Evolutionary conservation across 2,113 vertebrate genomes (phyloP), one percentile per base, ranked within the genome.

Genomic region (Vulpes lagopus): DNA sequence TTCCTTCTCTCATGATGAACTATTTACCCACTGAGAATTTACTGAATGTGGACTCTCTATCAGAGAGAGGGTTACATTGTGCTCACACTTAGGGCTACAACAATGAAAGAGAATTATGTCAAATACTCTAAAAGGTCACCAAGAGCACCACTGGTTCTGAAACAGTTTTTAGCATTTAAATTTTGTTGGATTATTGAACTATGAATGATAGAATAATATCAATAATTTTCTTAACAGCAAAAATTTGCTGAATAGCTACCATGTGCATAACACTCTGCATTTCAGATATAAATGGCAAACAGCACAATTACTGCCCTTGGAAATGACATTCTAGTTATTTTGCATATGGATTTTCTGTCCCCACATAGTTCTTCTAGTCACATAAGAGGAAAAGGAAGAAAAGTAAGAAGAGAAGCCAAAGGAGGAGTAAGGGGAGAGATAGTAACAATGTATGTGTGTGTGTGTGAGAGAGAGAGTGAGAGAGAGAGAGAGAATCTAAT

Each of bases 181-280:
- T 86, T 92, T 90, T 62, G 11, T 64, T 79, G 82, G 38, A 55
- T n/a, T 90, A 20, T n/a, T 74, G 25, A 92, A 92, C 3, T 38
- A 35, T 73, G 11, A 80, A 67, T 91, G 9, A 38, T 74, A 53
- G 8, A 15, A 57, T 51, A 71, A 71, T 64, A 32, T 43, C 69
- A 67, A 38, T 43, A 43, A 32, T 74, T 92, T 73, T 92, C 30
- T 83, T 43, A 81, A 64, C 4, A 38, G 22, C 25, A 90, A 81
- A 89, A 55, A 30, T 62, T 88, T 60, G 32, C 38, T 65, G 35
- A 76, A 38, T 64, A 30, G 55, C 32, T 38, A 43, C 22, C 57
- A 23, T n/a, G 14, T 5, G 0, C 7, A 22, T 16, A 32, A 43
- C 38, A 3, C 0, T 62, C 16, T 69, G 10, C 27, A 19, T 82